Conservation (phyloP, 2,888 invertebrate genomes). For the Platycheirus rosarum region DNA sequence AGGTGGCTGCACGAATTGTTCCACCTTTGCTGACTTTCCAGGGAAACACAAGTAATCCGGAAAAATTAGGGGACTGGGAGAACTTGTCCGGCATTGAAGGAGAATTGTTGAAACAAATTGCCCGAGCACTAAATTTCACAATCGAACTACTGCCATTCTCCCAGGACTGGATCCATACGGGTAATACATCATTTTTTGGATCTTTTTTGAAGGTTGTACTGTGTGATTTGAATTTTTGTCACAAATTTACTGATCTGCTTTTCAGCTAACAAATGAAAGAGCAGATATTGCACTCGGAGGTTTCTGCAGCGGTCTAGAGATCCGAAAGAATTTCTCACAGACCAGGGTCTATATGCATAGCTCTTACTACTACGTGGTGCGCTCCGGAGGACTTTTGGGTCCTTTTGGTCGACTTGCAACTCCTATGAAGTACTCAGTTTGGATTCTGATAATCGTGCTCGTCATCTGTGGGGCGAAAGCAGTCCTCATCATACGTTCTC, state of each 20-base stretch:
- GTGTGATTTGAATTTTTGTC: not conserved
- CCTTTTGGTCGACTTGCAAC: constrained; percentile 75
- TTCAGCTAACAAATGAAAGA: constrained; percentile 74
- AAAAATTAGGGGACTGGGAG: constrained; percentile 68
- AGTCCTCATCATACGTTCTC: not conserved
- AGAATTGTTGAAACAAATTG: constrained; percentile 76
- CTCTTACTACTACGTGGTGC: constrained; percentile 76
- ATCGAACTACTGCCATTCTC: constrained; percentile 75
- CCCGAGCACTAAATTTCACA: constrained; percentile 76
- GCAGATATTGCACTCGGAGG: constrained; percentile 78
- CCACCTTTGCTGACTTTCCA: constrained; percentile 77
- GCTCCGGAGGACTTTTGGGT: constrained; percentile 66
- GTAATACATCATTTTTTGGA: constrained; percentile 36
- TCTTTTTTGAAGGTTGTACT: constrained; percentile 35
- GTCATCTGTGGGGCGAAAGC: not conserved
- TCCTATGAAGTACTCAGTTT: constrained; percentile 75
- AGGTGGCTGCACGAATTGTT: constrained; percentile 75
- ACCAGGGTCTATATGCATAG: constrained; percentile 76
- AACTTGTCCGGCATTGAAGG: constrained; percentile 78
- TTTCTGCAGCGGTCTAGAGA: constrained; percentile 77
- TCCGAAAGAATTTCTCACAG: constrained; percentile 72
- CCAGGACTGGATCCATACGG: constrained; percentile 40
- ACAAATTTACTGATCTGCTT: too few species aligned
- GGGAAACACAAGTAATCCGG: constrained; percentile 74
- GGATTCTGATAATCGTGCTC: constrained; percentile 71